Evolutionary conservation across 2,113 vertebrate genomes (phyloP).

Genomic region (Nyctereutes procyonoides): DNA sequence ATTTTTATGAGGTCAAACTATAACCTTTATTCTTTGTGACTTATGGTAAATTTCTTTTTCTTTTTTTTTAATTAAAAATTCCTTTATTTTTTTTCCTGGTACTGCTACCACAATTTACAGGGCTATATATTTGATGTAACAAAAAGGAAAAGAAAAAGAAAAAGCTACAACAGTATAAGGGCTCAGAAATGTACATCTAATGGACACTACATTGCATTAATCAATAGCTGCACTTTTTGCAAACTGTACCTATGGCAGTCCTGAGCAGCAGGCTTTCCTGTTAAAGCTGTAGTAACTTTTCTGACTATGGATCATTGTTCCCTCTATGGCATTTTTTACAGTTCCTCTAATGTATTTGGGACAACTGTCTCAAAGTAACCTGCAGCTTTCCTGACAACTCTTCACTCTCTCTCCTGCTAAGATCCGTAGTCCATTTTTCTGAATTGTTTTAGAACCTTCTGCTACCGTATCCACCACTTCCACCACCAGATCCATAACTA

Average conservation of each 20-base stretch:
- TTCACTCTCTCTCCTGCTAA: conserved; percentile 99
- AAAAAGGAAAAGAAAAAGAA: conserved; percentile 91
- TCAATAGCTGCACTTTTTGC: conserved; percentile 93
- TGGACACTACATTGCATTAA: conserved; percentile 92
- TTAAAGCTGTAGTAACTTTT: conserved; percentile 97
- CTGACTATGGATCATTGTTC: conserved; percentile 95
- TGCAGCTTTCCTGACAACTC: conserved; percentile 99
- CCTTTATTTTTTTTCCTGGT: conserved; percentile 94
- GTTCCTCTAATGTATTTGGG: conserved; percentile 97
- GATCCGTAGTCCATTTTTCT: conserved; percentile 93
- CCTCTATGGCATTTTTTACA: conserved; percentile 93
- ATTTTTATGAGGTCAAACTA: not conserved
- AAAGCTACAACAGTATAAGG: conserved; percentile 92
- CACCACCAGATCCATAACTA: not conserved
- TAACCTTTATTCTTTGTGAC: not conserved
- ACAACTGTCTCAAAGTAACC: conserved; percentile 99
- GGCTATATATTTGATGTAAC: conserved; percentile 94
- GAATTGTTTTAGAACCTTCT: not conserved
- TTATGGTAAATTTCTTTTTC: not conserved
- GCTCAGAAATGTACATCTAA: conserved; percentile 95
- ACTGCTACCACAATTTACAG: conserved; percentile 96
- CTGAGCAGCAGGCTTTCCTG: conserved; percentile 93
- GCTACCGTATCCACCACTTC: not conserved
- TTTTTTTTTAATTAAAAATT: conserved; percentile 86
- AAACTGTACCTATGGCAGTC: conserved; percentile 95